Percentiles rank a stretch among this genome's conserved stretches.
Evolutionary conservation across 1,140 invertebrate genomes (phyloP).

Genomic region (Pachyrhynchus sulphureomaculatus): DNA sequence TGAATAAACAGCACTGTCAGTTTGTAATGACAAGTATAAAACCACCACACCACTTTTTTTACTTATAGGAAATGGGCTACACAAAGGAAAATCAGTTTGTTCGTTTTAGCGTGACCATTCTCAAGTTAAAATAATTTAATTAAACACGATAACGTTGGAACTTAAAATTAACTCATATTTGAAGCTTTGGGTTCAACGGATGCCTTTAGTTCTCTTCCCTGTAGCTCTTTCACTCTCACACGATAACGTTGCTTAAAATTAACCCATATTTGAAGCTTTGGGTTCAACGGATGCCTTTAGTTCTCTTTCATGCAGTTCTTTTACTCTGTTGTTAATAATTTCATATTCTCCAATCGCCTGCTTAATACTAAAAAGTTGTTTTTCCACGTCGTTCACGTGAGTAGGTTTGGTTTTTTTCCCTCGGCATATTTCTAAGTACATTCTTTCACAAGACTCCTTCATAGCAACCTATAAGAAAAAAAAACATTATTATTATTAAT

Average conservation of each 20-base stretch:
- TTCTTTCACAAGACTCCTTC: constrained; percentile 15
- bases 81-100: no score
- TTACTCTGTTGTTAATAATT: constrained; percentile 23
- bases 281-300: constrained; percentile 6
- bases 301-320: constrained; percentile 6
- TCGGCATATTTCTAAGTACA: constrained; percentile 29
- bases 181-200: constrained; percentile 11
- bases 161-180: neutral
- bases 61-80: no score
- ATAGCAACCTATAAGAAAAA: constrained; percentile 16
- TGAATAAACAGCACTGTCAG: no score
- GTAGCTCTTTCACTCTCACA: constrained; percentile 5
- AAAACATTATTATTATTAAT: no score
- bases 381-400: constrained; percentile 10
- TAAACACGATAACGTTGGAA: no score
- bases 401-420: constrained; percentile 21
- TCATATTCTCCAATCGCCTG: constrained; percentile 25
- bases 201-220: constrained; percentile 4
- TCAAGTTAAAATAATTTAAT: no score
- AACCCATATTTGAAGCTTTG: neutral
- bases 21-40: no score
- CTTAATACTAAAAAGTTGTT: constrained; percentile 28
- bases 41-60: no score
- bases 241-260: neutral
- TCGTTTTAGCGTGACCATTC: no score